Percentiles rank a stretch among this genome's conserved stretches.
phyloP scores from a whole-genome alignment of 2,888 invertebrate species.

The Platycheirus albimanus region DNA sequence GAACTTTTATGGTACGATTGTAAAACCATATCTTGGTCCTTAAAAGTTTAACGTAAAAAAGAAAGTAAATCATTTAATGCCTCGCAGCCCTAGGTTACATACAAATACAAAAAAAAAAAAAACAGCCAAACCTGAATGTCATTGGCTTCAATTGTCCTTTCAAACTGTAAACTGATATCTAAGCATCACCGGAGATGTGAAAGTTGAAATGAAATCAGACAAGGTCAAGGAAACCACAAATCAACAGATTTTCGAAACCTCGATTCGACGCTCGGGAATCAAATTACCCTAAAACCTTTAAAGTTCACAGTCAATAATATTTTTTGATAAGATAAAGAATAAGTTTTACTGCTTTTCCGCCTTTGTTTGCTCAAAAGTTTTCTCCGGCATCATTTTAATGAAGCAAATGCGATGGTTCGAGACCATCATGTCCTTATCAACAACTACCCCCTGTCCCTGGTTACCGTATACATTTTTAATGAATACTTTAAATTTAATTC shows the following conservation, averaged over 20 bases:
- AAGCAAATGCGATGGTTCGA: no score
- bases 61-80: background rate
- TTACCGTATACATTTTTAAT: background rate
- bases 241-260: background rate
- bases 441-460: no score
- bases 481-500: conserved; percentile 36
- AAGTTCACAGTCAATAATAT: no score
- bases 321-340: no score
- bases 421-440: no score
- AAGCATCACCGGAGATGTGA: background rate
- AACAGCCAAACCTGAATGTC: background rate
- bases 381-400: no score
- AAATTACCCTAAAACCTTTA: no score
- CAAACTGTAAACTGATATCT: background rate
- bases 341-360: no score
- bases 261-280: background rate
- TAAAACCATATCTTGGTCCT: background rate
- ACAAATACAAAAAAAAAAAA: background rate
- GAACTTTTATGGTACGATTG: background rate
- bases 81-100: background rate
- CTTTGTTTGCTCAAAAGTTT: no score
- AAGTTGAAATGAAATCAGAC: background rate
- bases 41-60: background rate
- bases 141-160: background rate
- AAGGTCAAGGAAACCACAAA: conserved; percentile 3